These are phyloP conservation scores for Orthosia gothica DNA, from an alignment of 2,888 invertebrate species.

Conservation along the genomic window DNA sequence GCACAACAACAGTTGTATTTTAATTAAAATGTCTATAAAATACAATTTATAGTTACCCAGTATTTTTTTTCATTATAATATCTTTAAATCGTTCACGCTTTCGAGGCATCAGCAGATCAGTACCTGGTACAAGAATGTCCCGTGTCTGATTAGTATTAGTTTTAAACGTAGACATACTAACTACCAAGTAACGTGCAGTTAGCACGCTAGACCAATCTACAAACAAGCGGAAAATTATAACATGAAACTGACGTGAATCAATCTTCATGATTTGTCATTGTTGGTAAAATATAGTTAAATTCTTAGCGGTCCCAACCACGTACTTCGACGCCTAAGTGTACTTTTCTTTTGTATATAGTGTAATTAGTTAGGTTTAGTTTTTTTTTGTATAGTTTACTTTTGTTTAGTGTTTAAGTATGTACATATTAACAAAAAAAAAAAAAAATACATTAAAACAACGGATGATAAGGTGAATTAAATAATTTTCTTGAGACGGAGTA, in stretches of 20 bases:
- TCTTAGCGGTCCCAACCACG: neutral
- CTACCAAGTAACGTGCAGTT: slow-evolving; percentile 18
- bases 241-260: neutral
- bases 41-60: neutral
- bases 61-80: slow-evolving; percentile 25
- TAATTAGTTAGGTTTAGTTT: too few species aligned
- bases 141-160: slow-evolving; percentile 53
- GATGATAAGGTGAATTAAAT: too few species aligned
- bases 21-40: slow-evolving; percentile 38
- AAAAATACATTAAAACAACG: too few species aligned
- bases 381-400: too few species aligned
- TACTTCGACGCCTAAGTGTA: too few species aligned
- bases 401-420: too few species aligned
- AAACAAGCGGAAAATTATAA: slow-evolving; percentile 28
- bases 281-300: neutral
- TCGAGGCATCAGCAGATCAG: slow-evolving; percentile 43
- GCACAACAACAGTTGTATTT: neutral
- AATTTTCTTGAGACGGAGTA: too few species aligned
- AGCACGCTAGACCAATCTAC: slow-evolving; percentile 29
- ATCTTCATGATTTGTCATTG: slow-evolving; percentile 12
- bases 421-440: too few species aligned
- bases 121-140: slow-evolving; percentile 52
- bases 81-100: slow-evolving; percentile 58
- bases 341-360: too few species aligned
- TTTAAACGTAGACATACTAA: slow-evolving; percentile 15